Conservation (phyloP, 2,888 invertebrate genomes). For the Stomorhina lunata region DNA sequence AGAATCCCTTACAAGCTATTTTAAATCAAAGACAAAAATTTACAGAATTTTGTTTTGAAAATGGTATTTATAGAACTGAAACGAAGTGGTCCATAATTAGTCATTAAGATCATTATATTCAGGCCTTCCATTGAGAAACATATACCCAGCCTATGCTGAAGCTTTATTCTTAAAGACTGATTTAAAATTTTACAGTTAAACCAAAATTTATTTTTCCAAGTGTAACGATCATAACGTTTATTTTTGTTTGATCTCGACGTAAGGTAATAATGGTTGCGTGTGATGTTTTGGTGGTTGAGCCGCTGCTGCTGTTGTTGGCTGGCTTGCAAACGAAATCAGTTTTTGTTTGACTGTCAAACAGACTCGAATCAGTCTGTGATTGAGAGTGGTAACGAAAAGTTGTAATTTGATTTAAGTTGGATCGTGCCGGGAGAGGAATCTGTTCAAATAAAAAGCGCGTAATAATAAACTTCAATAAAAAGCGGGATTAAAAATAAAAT, state of each 20-base stretch:
- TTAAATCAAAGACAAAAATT: too few species aligned
- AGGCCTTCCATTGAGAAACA: too few species aligned
- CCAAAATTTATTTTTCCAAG: background rate
- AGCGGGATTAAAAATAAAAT: background rate
- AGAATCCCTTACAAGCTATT: too few species aligned
- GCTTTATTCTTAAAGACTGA: too few species aligned
- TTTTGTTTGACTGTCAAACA: constrained; percentile 7
- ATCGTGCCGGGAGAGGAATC: background rate
- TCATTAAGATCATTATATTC: too few species aligned
- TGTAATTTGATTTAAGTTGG: background rate
- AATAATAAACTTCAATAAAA: background rate
- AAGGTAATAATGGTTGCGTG: background rate
- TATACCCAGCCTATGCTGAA: too few species aligned
- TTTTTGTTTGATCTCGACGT: background rate
- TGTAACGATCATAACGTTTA: constrained; percentile 5
- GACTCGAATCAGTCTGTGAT: constrained; percentile 48
- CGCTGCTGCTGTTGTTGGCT: background rate
- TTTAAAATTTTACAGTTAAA: too few species aligned
- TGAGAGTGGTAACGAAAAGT: constrained; percentile 48
- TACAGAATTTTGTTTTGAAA: too few species aligned
- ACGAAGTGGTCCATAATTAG: too few species aligned
- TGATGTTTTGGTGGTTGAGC: constrained; percentile 11
- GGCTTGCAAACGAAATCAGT: constrained; percentile 37
- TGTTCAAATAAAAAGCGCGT: constrained; percentile 1
- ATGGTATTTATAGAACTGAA: too few species aligned